A percentile compares a stretch with the other conserved stretches of the same genome.
Conservation (phyloP, 2,888 invertebrate genomes). For the Drosophila maculinotata region DNA sequence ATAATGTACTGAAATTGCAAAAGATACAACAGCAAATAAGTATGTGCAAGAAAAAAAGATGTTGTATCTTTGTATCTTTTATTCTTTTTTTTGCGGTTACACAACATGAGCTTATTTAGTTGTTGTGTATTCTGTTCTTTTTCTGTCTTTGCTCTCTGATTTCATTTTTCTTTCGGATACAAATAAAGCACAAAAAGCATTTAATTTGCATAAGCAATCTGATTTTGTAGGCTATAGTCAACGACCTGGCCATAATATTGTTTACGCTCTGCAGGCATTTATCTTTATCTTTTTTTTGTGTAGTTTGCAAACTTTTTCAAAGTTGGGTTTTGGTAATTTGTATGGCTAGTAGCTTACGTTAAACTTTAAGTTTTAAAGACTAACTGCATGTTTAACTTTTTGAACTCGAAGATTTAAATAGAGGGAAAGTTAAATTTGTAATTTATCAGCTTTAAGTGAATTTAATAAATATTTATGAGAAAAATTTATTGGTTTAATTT, state of each 20-base stretch:
- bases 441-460: too few relatives aligned
- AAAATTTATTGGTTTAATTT: too few relatives aligned
- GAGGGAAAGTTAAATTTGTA: too few relatives aligned
- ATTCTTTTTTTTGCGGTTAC: conserved; percentile 15
- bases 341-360: too few relatives aligned
- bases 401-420: too few relatives aligned
- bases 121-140: conserved; percentile 13
- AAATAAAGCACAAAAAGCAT: conserved; percentile 30
- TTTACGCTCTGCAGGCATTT: too few relatives aligned
- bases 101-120: conserved; percentile 24
- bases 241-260: not conserved
- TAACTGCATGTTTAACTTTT: too few relatives aligned
- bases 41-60: conserved; percentile 32
- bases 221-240: conserved; percentile 11
- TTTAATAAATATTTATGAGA: too few relatives aligned
- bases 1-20: conserved; percentile 59
- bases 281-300: too few relatives aligned
- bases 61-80: conserved; percentile 18
- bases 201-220: conserved; percentile 59
- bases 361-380: too few relatives aligned
- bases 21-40: conserved; percentile 30
- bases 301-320: too few relatives aligned
- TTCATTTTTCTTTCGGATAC: conserved; percentile 29
- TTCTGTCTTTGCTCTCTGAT: conserved; percentile 11
- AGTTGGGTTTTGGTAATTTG: too few relatives aligned